Evolutionary conservation across 2,888 invertebrate genomes (phyloP), one percentile per base, ranked within the genome.

Genomic region (Ctena decussata): DNA sequence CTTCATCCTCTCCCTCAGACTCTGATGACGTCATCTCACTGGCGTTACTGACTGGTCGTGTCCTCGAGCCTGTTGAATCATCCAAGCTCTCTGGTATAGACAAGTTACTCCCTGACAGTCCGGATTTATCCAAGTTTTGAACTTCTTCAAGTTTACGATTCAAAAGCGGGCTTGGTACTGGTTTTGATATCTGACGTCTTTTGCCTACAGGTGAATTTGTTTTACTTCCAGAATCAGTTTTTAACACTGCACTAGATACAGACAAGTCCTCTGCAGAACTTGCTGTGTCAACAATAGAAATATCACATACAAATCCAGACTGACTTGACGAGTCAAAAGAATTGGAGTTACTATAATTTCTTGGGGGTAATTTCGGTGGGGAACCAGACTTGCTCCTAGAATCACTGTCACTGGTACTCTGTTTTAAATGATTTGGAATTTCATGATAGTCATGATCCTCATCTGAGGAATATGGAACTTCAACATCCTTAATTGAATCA

Each of bases 381-480:
- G 91, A 88, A 46, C 73, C 57, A 46, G 80, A 81, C 72, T 73
- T 87, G 37, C 80, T 74, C 8, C 71, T 35, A 30, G 73, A 75
- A 21, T 71, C 72, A 46, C 44, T 81, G n/a, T 53, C 60, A 18
- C 72, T 6, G 1, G 24, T 44, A 24, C 72, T 3, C 37, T 35
- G 69, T 80, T 60, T 49, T 76, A 53, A 70, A 60, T 32, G 27
- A 80, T 92, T 92, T 6, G 91, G 87, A 76, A 92, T 94, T 81
- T 93, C 92, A 76, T 91, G 92, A 86, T 93, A 93, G 73, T 92
- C 91, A 84, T 92, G 90, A 46, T 91, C 89, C 18, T 80, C 87
- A 72, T 82, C 84, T 49, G 82, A 83, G 3, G 82, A 81, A 35
- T 75, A 81, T 11, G 41, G 60, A 49, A 65, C 24, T 21, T 83